Evolutionary conservation across 1,140 invertebrate genomes (phyloP), one percentile per base, ranked within the genome.

Genomic region (Aricia agestis): DNA sequence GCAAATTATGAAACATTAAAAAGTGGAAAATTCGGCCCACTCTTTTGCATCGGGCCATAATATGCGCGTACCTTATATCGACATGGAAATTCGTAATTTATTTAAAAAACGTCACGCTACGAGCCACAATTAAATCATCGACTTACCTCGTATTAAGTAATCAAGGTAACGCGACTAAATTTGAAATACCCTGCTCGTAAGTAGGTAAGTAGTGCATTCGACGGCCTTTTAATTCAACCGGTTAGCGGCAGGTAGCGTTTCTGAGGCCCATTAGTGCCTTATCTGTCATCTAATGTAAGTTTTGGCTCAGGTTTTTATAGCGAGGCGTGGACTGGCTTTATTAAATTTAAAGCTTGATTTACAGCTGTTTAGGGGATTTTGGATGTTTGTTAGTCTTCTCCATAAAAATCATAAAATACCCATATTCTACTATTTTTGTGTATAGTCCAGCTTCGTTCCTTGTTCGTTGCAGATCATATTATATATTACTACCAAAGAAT

Each of bases 291-390:
- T 52, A 52, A 52, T 52, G 45, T 52, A 52, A 52, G 11, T 52
- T 52, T 52, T 15, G 45, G 45, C 45, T 52, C 13, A 13, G 45
- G 45, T 52, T 52, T 52, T 52, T 52, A 52, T 52, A 15, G 45
- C 45, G 45, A 52, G 45, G 45, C 45, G 45, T 52, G 45, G 45
- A 52, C 45, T 15, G 45, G 45, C 1, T 52, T 52, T 52, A 52
- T 52, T 52, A 52, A 52, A 52, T 52, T 52, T 52, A 52, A 52
- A 52, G 45, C 45, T 52, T 52, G 45, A 52, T 52, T 52, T 52
- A 52, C 45, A 52, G 45, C 45, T 52, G 13, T 13, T 52, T 52
- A 52, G 45, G 45, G 45, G 9, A 13, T 52, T 13, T 52, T 52
- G 11, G 6, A 42, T 42, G 41, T 42, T 42, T 6, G 7, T 42